A percentile compares a stretch with the other conserved stretches of the same genome.
Evolutionary conservation across 1,140 invertebrate species (phyloP).

Genomic region (Pogonomyrmex barbatus): DNA sequence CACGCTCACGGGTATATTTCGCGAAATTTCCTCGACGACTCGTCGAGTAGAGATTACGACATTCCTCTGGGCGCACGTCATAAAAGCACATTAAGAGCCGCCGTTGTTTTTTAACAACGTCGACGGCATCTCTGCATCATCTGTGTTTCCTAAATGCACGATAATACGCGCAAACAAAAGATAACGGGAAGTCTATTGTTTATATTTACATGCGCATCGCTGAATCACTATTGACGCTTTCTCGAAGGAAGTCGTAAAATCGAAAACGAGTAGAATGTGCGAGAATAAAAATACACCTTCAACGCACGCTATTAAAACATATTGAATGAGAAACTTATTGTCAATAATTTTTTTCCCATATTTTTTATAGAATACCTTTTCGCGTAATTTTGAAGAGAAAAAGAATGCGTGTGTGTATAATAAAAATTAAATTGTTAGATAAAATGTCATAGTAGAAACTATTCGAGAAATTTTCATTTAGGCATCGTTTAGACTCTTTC

Average conservation of each 20-base stretch:
- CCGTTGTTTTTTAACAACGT: conserved; percentile 9
- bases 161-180: conserved; percentile 13
- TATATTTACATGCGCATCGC: not conserved
- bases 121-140: not conserved
- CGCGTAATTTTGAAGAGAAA: not conserved
- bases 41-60: conserved; percentile 22
- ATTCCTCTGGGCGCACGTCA: conserved; percentile 50
- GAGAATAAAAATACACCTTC: not conserved
- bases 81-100: conserved; percentile 27
- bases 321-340: not conserved
- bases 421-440: not conserved
- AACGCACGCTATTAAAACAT: not conserved
- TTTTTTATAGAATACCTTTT: not conserved
- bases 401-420: not conserved
- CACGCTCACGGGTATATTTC: conserved; percentile 32
- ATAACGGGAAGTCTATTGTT: conserved; percentile 52
- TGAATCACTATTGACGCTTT: conserved; percentile 44
- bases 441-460: not conserved
- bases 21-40: conserved; percentile 35
- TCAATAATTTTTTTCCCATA: not conserved
- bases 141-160: conserved; percentile 16
- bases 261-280: not conserved
- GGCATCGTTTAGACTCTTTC: not conserved
- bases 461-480: not conserved
- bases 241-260: conserved; percentile 31